Percentiles rank a stretch among this genome's conserved stretches.
Conservation (phyloP, 2,888 invertebrate species). For the Agrochola litura region DNA sequence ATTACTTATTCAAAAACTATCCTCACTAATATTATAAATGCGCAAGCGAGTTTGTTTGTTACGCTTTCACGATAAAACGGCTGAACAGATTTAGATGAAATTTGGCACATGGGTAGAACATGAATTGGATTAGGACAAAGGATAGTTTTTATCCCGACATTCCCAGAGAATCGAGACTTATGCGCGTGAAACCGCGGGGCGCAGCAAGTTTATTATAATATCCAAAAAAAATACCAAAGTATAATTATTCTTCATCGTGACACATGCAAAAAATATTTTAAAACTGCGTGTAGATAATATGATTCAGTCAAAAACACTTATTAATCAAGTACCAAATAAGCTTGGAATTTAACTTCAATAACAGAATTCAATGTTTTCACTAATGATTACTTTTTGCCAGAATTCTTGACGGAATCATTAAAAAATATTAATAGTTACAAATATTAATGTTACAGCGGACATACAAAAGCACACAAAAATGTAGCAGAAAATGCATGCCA, state of each 20-base stretch:
- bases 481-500: constrained; percentile 18
- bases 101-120: too few relatives aligned
- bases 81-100: too few relatives aligned
- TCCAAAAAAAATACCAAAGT: too few relatives aligned
- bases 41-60: too few relatives aligned
- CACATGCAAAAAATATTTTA: constrained; percentile 16
- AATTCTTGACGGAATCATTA: constrained; percentile 23
- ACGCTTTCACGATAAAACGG: too few relatives aligned
- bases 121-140: too few relatives aligned
- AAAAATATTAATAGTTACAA: background rate
- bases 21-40: too few relatives aligned
- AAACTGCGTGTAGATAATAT: constrained; percentile 17
- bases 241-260: constrained; percentile 46
- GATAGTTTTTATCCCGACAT: too few relatives aligned
- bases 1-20: background rate
- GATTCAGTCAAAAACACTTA: constrained; percentile 39
- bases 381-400: background rate
- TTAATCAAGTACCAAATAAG: background rate
- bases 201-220: too few relatives aligned
- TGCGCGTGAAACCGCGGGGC: too few relatives aligned
- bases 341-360: background rate
- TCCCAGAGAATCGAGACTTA: too few relatives aligned
- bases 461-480: constrained; percentile 34
- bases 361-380: background rate
- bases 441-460: constrained; percentile 23